Evolutionary conservation across 2,888 invertebrate genomes (phyloP).

Genomic region (Lepidocyrtoides sp.): DNA sequence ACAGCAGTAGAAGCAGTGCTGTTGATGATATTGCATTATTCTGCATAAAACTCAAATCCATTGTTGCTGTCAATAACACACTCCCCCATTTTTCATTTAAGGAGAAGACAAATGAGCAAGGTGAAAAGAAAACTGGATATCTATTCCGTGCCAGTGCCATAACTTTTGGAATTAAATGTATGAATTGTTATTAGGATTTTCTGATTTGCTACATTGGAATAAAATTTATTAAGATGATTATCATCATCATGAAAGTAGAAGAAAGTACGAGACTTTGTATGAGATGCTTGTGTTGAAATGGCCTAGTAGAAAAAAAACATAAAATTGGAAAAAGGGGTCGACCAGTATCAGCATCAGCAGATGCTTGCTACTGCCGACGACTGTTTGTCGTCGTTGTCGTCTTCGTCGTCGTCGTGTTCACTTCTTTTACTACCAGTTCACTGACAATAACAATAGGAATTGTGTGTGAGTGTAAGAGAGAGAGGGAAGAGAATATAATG

Average conservation of each 20-base stretch:
- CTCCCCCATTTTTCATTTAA: slow-evolving; percentile 25
- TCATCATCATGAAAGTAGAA: not conserved
- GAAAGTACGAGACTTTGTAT: not conserved
- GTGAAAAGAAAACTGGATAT: not conserved
- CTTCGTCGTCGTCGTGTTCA: not conserved
- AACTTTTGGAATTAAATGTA: not conserved
- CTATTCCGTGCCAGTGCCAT: too few relatives aligned
- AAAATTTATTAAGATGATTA: slow-evolving; percentile 38
- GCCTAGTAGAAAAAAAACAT: slow-evolving; percentile 2
- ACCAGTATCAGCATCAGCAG: not conserved
- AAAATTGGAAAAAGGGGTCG: slow-evolving; percentile 43
- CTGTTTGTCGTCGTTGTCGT: too few relatives aligned
- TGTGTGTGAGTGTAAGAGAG: not conserved
- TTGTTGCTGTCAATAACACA: slow-evolving; percentile 10
- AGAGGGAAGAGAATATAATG: not conserved
- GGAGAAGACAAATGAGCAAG: not conserved
- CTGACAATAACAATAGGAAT: not conserved
- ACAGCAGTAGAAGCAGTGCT: not conserved
- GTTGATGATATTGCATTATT: slow-evolving; percentile 14
- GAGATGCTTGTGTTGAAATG: not conserved
- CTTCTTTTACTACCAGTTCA: not conserved
- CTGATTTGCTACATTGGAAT: slow-evolving; percentile 47
- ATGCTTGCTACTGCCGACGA: slow-evolving; percentile 13
- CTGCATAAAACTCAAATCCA: slow-evolving; percentile 23
- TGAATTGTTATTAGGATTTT: slow-evolving; percentile 40